A percentile compares a stretch with the other conserved stretches of the same genome.
Conservation (phyloP, 2,797 vertebrate genomes). For the Lepus townsendii region DNA sequence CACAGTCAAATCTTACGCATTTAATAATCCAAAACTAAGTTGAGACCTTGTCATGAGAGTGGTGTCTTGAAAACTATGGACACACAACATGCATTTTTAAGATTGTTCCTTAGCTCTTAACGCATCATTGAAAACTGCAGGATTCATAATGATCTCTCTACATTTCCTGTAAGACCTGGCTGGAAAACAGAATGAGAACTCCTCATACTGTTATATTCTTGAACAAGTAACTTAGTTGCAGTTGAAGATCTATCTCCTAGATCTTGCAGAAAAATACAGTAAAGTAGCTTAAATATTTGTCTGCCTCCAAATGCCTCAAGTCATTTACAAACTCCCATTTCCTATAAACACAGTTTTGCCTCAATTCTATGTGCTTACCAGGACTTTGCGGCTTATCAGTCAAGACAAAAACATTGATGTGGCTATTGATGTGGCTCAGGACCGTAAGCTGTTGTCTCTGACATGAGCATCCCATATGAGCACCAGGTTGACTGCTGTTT, state of each 20-base stretch:
- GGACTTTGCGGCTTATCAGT: neutral
- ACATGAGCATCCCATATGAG: too few species aligned
- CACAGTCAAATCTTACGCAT: neutral
- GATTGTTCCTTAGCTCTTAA: neutral
- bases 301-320: constrained; percentile 21
- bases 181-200: neutral
- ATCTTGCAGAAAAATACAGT: constrained; percentile 5
- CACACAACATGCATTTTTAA: neutral
- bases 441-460: too few species aligned
- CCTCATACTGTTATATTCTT: neutral
- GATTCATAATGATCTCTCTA: neutral
- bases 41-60: neutral
- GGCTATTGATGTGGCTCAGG: too few species aligned
- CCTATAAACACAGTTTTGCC: neutral
- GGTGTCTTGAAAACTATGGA: neutral
- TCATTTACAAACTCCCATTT: neutral
- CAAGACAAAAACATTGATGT: constrained; percentile 6
- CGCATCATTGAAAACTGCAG: neutral
- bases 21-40: constrained; percentile 1
- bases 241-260: neutral
- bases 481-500: too few species aligned
- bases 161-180: neutral
- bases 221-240: neutral
- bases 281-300: neutral
- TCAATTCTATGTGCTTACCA: neutral